Evolutionary conservation across 2,797 vertebrate genomes (phyloP), one percentile per base, ranked within the genome.

Genomic region (Helostoma temminkii): DNA sequence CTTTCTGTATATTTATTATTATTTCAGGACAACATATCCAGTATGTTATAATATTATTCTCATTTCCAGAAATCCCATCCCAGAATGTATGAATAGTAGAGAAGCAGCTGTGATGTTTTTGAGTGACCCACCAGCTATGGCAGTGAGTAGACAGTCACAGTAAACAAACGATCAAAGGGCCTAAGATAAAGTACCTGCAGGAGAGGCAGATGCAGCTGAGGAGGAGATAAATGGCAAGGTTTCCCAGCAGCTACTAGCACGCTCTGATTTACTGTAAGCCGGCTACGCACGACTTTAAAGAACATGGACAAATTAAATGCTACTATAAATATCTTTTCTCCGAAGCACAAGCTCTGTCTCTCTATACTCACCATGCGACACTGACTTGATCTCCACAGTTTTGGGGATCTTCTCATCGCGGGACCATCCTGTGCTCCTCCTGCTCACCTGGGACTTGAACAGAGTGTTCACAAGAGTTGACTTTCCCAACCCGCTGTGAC

Each of bases 401-500:
- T 97, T 99, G 52, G 97, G 96, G 60, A 98, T 97, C 93, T 99
- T 99, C 78, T 98, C 97, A 66, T 99, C 98, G 1, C 96, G 94
- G 67, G 93, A 94, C 96, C 97, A 98, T 45, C 96, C 94, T 4
- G 95, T 95, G 52, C 93, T 96, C 90, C 94, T 97, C 82, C 97
- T 95, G 93, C 97, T 99, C 85, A 99, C 96, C 89, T 98, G 97
- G 66, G 97, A 98, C 91, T 99, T 99, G 91, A 99, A 99, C 57
- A 99, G 92, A 0, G 97, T 99, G 89, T 99, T 98, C 48, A 99
- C 92, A 82, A 99, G 56, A 0, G 98, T 99, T 0, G 97, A 99
- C 84, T 99, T 99, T 46, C 98, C 98, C 36, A 99, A 91, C 19
- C 98, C 98, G 0, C 97, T 98, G 89, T 97, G 95, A 89, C 98